Conservation (phyloP, 2,113 vertebrate genomes). For the Rhodinocichla rosea region DNA sequence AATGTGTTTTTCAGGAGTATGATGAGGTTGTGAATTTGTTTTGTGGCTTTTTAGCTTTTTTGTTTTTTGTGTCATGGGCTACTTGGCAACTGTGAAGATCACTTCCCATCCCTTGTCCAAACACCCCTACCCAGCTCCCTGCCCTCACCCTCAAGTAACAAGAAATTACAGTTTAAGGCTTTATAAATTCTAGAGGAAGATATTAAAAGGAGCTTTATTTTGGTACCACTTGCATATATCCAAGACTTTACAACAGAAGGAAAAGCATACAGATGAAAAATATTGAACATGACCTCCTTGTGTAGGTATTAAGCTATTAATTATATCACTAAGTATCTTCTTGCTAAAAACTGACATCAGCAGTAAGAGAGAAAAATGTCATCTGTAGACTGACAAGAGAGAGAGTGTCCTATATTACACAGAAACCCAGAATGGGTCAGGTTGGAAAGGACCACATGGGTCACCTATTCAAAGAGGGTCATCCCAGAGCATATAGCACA, state of each 20-base stretch:
- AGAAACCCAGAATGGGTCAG: not conserved
- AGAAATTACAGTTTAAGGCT: not conserved
- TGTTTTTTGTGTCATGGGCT: not conserved
- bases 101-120: not conserved
- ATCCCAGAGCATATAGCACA: not conserved
- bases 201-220: not conserved
- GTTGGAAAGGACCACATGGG: not conserved
- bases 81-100: not conserved
- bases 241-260: not conserved
- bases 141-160: not conserved
- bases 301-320: not conserved
- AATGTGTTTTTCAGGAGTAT: not conserved
- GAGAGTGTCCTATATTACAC: not conserved
- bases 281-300: accelerated
- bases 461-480: not conserved
- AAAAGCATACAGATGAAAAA: not conserved
- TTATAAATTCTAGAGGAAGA: not conserved
- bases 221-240: not conserved
- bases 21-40: not conserved
- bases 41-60: not conserved
- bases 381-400: not conserved
- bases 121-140: not conserved
- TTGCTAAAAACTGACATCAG: not conserved
- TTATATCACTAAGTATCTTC: not conserved
- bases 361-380: not conserved